A percentile compares a stretch with the other conserved stretches of the same genome.
These are phyloP conservation scores for Tethea ocularis DNA, from an alignment of 2,888 invertebrate species.

Conservation along the genomic window DNA sequence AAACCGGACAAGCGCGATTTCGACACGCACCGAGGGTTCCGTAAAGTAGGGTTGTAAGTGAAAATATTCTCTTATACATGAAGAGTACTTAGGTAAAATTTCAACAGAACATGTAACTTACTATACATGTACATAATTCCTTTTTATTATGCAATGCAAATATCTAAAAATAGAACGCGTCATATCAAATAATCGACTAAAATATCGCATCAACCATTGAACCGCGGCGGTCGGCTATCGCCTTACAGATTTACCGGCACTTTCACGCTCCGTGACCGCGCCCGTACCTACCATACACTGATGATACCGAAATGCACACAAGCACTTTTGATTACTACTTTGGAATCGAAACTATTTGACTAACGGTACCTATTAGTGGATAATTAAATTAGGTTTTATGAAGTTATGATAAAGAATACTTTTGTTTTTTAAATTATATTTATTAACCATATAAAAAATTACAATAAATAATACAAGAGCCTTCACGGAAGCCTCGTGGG, in stretches of 20 bases:
- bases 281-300: constrained; percentile 4
- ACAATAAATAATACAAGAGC: no score
- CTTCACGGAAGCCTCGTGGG: no score
- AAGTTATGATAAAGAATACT: no score
- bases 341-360: constrained; percentile 2
- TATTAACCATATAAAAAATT: no score
- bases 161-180: constrained; percentile 10
- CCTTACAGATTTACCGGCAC: constrained; percentile 46
- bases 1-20: no score
- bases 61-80: no score
- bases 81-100: no score
- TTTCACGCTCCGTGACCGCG: constrained; percentile 46
- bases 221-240: constrained; percentile 31
- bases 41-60: no score
- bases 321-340: neutral
- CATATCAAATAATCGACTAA: constrained; percentile 28
- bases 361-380: neutral
- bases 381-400: no score
- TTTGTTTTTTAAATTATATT: no score
- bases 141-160: neutral
- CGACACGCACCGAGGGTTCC: no score
- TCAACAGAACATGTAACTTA: no score
- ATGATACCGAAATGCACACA: constrained; percentile 18
- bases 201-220: constrained; percentile 27
- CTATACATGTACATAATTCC: neutral